Conservation (phyloP, 2,888 invertebrate genomes). For the Agrochola lota region DNA sequence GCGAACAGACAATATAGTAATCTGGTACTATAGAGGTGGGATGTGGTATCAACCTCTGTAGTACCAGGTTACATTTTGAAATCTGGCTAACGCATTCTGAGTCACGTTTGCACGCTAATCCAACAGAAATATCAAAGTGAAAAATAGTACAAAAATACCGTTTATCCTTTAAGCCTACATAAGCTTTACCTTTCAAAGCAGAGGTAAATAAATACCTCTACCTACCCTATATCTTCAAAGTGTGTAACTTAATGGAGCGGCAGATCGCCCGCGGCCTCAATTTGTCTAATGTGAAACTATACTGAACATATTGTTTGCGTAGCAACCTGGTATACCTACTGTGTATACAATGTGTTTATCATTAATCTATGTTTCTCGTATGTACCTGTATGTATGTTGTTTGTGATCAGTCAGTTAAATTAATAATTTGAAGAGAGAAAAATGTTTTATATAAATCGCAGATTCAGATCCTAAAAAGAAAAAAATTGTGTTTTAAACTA, state of each 20-base stretch:
- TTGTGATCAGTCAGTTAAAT: slow-evolving; percentile 23
- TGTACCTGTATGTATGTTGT: neutral
- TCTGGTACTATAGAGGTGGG: too few relatives aligned
- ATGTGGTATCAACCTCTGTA: too few relatives aligned
- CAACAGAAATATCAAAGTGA: slow-evolving; percentile 30
- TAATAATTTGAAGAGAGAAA: neutral
- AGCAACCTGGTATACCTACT: slow-evolving; percentile 45
- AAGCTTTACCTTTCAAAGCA: slow-evolving; percentile 24
- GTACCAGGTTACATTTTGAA: neutral
- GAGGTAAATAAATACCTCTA: slow-evolving; percentile 4
- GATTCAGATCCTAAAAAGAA: neutral
- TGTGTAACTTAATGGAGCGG: slow-evolving; percentile 55
- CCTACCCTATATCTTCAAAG: slow-evolving; percentile 60
- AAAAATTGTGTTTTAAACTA: neutral
- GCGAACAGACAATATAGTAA: too few relatives aligned
- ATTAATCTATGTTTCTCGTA: slow-evolving; percentile 35
- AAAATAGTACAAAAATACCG: slow-evolving; percentile 12
- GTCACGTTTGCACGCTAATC: rapidly evolving
- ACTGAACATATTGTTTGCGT: slow-evolving; percentile 64
- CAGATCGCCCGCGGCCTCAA: slow-evolving; percentile 64
- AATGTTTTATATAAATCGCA: neutral
- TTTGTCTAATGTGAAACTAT: slow-evolving; percentile 75
- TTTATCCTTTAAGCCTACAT: slow-evolving; percentile 25
- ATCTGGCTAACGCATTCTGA: neutral
- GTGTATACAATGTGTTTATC: slow-evolving; percentile 41